Base-by-base conservation (phyloP, 2,888 invertebrate species). In the Pheosia tremula region DNA sequence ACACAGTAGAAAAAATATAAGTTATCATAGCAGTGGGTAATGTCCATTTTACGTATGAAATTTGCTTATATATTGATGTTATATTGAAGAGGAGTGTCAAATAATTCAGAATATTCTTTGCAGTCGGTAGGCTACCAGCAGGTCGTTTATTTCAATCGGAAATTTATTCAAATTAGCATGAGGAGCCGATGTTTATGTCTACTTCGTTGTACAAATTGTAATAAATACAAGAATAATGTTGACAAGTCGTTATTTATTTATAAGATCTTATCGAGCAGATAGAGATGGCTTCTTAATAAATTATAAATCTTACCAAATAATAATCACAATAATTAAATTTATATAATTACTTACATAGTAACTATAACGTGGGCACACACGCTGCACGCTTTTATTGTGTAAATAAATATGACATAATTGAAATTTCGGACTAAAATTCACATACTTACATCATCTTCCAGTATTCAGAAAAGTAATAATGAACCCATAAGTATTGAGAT, bases 101-200 rank as follows among this genome's bases (percentile, higher is more conserved):
- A 81, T 80, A 81, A 71, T 73, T 82, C 71, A 78, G 68, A 71
- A 69, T 76, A 71, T 72, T 74, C 72, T 76, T 75, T 71, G 64
- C 72, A 71, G 65, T 69, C 71, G 60, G 67, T 52, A 63, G 66
- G 74, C 71, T 61, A 71, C 66, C 64, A 67, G 59, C 62, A 64
- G 57, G 67, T 67, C 54, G 60, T 71, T 77, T 74, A 78, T 76
- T 77, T 78, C 65, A 75, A 83, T 80, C 69, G 70, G 59, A 60
- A 78, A 77, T 82, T 82, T 82, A 85, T 85, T 85, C 69, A 84
- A 84, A 85, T 83, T 64, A 75, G 62, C 62, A 60, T 73, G 69
- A 62, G 45, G 62, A 59, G 58, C 50, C 57, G 55, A 66, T 74
- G 72, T 75, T 78, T 77, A 71, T 73, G 61, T 67, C 65, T 66